Base-by-base conservation (phyloP, 2,113 vertebrate genomes). In the Scophthalmus maximus region DNA sequence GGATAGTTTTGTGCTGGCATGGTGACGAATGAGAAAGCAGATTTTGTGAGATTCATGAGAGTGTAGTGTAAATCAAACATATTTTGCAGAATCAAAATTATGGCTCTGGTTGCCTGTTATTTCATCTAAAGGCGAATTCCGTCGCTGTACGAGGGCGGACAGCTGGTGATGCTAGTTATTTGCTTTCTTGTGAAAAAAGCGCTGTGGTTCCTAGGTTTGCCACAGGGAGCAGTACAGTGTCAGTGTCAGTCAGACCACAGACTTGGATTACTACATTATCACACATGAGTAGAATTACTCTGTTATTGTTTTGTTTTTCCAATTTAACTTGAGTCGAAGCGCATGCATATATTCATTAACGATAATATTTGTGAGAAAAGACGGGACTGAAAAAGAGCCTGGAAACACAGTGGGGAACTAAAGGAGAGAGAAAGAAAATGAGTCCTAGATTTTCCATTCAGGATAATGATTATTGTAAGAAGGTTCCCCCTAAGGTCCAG, bases 401-500 rank as follows among this genome's bases (percentile, higher is more conserved):
- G 42, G 4, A 63, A 60, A 53, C 6, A 42, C 1, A 27, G 29
- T 47, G 27, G n/a, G 52, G 40, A 36, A 73, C 26, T 59, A 73
- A 78, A 42, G 44, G 15, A 27, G 4, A 75, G 27, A 69, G 27
- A 67, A 17, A 68, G 40, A 77, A 68, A 69, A 77, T 63, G 68
- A 79, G 42, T 65, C 52, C 34, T 57, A 55, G 23, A 47, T 72
- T 30, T 68, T 82, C 57, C 75, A 60, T 81, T 81, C 72, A 55
- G 63, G 62, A 67, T 78, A 82, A 88, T 76, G 73, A 77, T 61
- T 72, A 64, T 77, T 10, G 4, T 81, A 72, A 79, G 15, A 60
- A 68, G 57, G 53, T 62, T 40, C 18, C 64, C 68, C 62, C 25
- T 23, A 53, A 55, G 81, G 80, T 62, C 75, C 30, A 49, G 62